Evolutionary conservation across 1,140 invertebrate genomes (phyloP), one percentile per base, ranked within the genome.

Genomic region (Saccostrea echinata): DNA sequence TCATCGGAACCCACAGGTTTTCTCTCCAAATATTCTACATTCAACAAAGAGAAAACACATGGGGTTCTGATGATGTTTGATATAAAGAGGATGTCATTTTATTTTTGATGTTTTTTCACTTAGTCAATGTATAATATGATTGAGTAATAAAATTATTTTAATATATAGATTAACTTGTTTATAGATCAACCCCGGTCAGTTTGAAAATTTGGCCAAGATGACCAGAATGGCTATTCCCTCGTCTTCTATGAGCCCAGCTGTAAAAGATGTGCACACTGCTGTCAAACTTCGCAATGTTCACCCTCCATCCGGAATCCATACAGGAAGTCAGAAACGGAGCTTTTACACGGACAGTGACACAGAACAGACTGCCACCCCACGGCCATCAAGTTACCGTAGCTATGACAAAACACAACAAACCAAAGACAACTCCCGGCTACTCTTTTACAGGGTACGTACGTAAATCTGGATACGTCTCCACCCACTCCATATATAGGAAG

Each of bases 201-300:
- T 33, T 76, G 68, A 76, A 27, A 76, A 76, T 33, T 30, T 76
- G 68, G 68, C 68, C 68, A 76, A 76, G 68, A 76, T 76, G 68
- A 76, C 68, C 8, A 27, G 68, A 33, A 76, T 76, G 24, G 27
- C 68, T 12, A 27, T 30, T 11, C 30, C 24, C 4, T 76, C 68
- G 4, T 21, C 68, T 13, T 30, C 27, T 30, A 11, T 16, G 13
- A 76, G 24, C 11, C 68, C 68, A 30, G 24, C 68, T 61, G 55
- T n/a, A 18, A 76, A 76, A 16, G 13, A 13, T 2, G 30, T 13
- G 9, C 27, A 33, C 68, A 76, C 68, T 30, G 27, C 68, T 33
- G 68, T 76, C 24, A 76, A 76, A 76, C 27, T 76, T 33, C 68
- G 68, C 24, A 76, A 76, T 33, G 16, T 76, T 33, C 68, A 33